Conservation (phyloP, 2,888 invertebrate genomes). For the Drosophila sordidula region DNA sequence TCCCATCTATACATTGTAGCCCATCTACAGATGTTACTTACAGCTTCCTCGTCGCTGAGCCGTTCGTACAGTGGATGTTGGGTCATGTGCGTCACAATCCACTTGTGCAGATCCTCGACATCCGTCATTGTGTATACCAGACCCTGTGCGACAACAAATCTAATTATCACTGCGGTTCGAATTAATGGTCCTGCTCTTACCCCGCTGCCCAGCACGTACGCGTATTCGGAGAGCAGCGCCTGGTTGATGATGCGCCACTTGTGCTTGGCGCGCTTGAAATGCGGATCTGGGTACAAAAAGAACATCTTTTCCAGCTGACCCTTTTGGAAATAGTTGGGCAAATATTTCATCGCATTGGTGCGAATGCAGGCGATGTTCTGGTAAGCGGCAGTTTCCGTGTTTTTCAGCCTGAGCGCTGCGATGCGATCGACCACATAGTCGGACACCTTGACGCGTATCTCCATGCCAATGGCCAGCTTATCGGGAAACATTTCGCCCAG, state of each 20-base stretch:
- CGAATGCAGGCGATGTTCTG: slow-evolving; percentile 97
- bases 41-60: slow-evolving; percentile 91
- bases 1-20: no score
- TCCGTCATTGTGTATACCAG: slow-evolving; percentile 98
- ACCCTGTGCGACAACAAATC: slow-evolving; percentile 87
- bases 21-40: slow-evolving; percentile 83
- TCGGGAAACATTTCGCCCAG: slow-evolving; percentile 96
- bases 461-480: slow-evolving; percentile 95
- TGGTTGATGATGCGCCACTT: slow-evolving; percentile 99
- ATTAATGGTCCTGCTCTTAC: slow-evolving; percentile 86
- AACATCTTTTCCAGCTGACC: slow-evolving; percentile 99
- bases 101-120: slow-evolving; percentile 97
- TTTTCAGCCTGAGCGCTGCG: slow-evolving; percentile 91
- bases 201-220: slow-evolving; percentile 94
- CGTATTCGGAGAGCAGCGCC: slow-evolving; percentile 97
- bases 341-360: slow-evolving; percentile 99
- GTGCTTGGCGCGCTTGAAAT: slow-evolving; percentile 99
- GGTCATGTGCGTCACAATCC: slow-evolving; percentile 97
- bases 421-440: slow-evolving; percentile 99
- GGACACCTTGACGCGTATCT: slow-evolving; percentile 99
- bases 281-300: slow-evolving; percentile 99
- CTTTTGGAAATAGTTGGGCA: slow-evolving; percentile 98
- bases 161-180: neutral
- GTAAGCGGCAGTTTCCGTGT: slow-evolving; percentile 89
- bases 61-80: slow-evolving; percentile 95